These are phyloP conservation scores for Gari tellinella DNA, from an alignment of 2,888 invertebrate genomes.

Conservation along the genomic window DNA sequence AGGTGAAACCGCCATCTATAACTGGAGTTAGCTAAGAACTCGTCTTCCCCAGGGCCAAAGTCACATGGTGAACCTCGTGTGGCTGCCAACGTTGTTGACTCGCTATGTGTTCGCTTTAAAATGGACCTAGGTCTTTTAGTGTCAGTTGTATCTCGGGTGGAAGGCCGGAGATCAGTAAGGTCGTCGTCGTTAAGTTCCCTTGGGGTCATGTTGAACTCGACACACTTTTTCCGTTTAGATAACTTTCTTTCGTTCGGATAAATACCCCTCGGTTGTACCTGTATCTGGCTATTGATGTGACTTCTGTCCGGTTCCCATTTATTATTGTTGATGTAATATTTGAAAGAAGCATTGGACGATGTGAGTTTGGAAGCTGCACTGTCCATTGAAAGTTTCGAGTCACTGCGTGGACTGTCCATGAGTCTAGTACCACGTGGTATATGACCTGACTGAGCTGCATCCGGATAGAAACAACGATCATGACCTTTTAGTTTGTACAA, in stretches of 20 bases:
- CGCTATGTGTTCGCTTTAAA: conserved; percentile 33
- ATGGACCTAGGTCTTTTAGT: conserved; percentile 50
- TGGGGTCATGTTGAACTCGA: conserved; percentile 46
- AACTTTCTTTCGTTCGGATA: not conserved
- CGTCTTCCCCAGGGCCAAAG: conserved; percentile 26
- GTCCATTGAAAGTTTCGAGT: conserved; percentile 27
- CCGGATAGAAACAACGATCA: conserved; percentile 51
- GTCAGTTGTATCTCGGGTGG: conserved; percentile 1
- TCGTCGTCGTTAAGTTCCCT: conserved; percentile 31
- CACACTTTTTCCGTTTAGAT: conserved; percentile 30
- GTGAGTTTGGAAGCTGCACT: too few species aligned
- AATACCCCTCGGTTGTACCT: too few species aligned
- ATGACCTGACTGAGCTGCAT: conserved; percentile 31
- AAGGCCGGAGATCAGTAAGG: not conserved
- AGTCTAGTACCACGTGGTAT: conserved; percentile 47
- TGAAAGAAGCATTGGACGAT: too few species aligned
- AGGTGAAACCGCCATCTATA: conserved; percentile 50
- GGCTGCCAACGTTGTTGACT: not conserved
- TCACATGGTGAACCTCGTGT: not conserved
- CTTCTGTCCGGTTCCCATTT: too few species aligned
- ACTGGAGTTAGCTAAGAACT: conserved; percentile 41
- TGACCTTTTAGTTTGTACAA: conserved; percentile 56
- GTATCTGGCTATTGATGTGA: too few species aligned
- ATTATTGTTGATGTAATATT: too few species aligned
- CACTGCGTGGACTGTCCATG: conserved; percentile 8